Conservation (phyloP, 2,888 invertebrate species). For the Busseola fusca region DNA sequence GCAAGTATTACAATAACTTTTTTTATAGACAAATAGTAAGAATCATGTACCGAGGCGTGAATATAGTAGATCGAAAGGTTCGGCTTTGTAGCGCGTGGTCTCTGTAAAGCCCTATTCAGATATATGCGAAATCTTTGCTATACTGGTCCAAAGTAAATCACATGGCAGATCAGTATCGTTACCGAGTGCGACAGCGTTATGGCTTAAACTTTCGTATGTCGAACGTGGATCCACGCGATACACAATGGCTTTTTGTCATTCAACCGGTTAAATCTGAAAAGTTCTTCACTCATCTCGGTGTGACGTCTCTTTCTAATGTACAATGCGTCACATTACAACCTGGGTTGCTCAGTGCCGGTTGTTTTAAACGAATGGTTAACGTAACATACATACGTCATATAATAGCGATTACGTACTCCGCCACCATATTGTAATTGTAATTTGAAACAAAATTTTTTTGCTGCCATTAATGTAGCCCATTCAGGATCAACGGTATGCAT, state of each 20-base stretch:
- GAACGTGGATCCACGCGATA: not conserved
- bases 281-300: not conserved
- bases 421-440: too few species aligned
- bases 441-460: too few species aligned
- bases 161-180: not conserved
- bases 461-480: not conserved
- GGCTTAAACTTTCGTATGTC: not conserved
- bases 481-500: not conserved
- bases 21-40: conserved; percentile 10
- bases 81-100: not conserved
- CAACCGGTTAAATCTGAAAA: not conserved
- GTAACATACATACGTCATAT: too few species aligned
- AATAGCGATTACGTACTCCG: too few species aligned
- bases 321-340: not conserved
- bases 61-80: conserved; percentile 2
- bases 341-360: not conserved
- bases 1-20: conserved; percentile 32
- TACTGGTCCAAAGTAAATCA: not conserved
- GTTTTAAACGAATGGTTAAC: too few species aligned
- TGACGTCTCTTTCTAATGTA: conserved; percentile 3
- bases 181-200: too few species aligned
- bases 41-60: not conserved
- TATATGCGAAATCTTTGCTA: not conserved
- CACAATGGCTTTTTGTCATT: not conserved
- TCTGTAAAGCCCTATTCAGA: not conserved